Base-by-base conservation (phyloP, 2,888 invertebrate genomes). In the Phengaris arion region DNA sequence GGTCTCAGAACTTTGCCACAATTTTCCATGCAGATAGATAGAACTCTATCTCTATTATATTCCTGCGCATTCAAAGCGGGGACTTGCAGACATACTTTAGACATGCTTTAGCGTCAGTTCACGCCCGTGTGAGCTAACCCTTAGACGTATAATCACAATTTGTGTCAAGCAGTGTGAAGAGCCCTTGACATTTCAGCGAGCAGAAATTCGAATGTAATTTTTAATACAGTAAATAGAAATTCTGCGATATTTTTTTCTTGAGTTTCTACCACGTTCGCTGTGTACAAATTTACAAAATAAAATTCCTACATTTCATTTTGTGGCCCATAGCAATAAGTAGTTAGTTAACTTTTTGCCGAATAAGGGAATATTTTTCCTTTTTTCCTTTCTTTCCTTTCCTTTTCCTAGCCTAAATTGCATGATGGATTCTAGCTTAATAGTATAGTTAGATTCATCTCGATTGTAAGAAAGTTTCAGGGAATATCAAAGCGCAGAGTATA, bases 111-210 rank as follows among this genome's bases (percentile, higher is more conserved):
- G 64, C 64, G 35, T 64, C 4, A 35, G 35, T 35, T 35, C 35
- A 35, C 35, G 35, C 4, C 35, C 1, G 35, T 35, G 35, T 35
- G 35, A 35, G 4, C 35, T 35, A 35, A 35, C 12, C 64, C 35
- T 64, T 64, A 64, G 64, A 64, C 64, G 64, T 64, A 64, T 64
- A 64, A 64, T 64, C 64, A 64, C 64, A 64, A 64, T 64, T 64
- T 64, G 64, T 64, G 64, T 64, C 64, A 64, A 64, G 64, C 64
- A 12, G 64, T 6, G 35, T 35, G 13, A 35, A 64, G 64, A 35
- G 35, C 64, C 6, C 35, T 64, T 64, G 64, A 64, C 64, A 64
- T 64, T 45, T 45, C 64, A 64, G 35, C 35, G 64, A 45, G 35
- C 64, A 64, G 35, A 64, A 64, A 64, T 64, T 64, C 64, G 35